phyloP scores from a whole-genome alignment of 2,113 vertebrate genomes.

The Callipepla californica region DNA sequence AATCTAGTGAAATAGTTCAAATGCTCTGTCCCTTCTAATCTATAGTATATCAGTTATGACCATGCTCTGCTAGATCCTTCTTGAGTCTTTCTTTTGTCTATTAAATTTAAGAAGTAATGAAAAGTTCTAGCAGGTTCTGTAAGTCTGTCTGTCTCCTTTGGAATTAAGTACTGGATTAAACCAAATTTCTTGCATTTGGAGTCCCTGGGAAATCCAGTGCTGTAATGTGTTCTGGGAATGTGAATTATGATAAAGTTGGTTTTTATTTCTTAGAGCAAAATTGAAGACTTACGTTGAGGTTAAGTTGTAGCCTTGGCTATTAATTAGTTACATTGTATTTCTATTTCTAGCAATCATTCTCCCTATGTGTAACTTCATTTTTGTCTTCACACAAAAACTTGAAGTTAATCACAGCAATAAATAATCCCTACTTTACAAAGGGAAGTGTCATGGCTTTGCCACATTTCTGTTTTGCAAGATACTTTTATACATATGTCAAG shows the following conservation, averaged over 20 bases:
- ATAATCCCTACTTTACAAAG: background rate
- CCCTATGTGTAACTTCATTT: background rate
- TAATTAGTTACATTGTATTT: background rate
- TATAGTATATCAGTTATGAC: background rate
- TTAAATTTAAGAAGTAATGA: background rate
- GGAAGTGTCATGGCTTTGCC: background rate
- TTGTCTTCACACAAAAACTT: background rate
- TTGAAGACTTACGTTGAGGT: background rate
- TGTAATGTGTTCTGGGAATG: background rate
- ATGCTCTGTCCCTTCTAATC: background rate
- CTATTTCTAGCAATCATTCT: background rate
- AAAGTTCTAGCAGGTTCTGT: background rate
- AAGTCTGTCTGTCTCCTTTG: background rate
- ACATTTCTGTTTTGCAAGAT: background rate
- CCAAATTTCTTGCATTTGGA: background rate
- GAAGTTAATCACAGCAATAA: background rate
- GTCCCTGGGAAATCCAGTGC: background rate
- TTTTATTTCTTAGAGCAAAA: background rate
- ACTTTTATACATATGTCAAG: background rate
- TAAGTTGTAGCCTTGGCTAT: background rate
- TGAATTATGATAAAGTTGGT: background rate
- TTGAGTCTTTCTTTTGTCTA: background rate
- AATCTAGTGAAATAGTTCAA: background rate
- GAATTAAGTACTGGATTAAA: background rate
- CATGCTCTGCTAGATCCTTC: background rate